Percentiles rank a stretch among this genome's conserved stretches.
phyloP scores from a whole-genome alignment of 2,113 vertebrate genomes.

The Ploceus nigricollis region DNA sequence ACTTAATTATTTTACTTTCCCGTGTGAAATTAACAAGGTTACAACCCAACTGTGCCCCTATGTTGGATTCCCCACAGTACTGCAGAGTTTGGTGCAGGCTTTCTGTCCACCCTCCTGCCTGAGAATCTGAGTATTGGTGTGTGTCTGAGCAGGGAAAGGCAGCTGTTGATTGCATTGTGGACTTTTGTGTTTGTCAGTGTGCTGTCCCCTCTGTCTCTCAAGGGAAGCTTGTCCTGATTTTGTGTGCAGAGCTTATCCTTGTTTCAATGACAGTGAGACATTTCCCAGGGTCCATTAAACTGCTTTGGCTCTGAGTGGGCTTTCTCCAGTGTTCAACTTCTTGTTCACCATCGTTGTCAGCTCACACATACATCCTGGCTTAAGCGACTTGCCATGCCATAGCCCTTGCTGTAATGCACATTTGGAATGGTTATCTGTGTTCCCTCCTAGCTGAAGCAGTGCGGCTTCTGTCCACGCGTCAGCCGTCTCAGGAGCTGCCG shows the following conservation, averaged over 20 bases:
- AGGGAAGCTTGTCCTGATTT: background rate
- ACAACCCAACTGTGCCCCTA: background rate
- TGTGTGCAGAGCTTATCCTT: background rate
- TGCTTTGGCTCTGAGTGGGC: background rate
- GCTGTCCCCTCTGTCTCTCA: background rate
- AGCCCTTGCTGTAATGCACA: background rate
- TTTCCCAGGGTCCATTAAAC: background rate
- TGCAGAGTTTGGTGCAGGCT: background rate
- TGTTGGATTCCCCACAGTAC: background rate
- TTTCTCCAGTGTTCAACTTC: background rate
- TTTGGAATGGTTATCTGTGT: background rate
- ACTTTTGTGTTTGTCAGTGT: background rate
- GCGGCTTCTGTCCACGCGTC: accelerated
- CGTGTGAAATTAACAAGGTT: background rate
- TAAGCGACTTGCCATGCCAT: background rate
- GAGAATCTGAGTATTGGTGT: background rate
- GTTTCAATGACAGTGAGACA: background rate
- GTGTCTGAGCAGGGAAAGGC: background rate
- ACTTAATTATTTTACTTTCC: background rate
- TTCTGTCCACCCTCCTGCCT: background rate
- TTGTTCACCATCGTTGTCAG: accelerated
- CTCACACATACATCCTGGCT: background rate
- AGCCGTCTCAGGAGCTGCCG: background rate
- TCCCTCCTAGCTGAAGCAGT: background rate
- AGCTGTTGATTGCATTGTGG: background rate